Conservation (phyloP, 2,888 invertebrate genomes). For the Cryptosula pallasiana region DNA sequence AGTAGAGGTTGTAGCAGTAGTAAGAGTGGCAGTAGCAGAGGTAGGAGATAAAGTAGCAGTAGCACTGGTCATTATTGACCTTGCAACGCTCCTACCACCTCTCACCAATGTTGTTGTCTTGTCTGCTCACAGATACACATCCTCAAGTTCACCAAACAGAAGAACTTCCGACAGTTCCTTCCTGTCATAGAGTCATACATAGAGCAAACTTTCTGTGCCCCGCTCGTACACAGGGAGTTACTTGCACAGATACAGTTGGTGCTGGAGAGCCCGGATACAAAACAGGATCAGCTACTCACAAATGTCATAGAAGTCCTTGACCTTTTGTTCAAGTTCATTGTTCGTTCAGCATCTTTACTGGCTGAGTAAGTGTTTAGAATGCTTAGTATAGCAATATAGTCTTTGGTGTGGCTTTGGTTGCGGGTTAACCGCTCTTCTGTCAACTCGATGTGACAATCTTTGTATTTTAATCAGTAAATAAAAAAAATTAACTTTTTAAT, state of each 20-base stretch:
- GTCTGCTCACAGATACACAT: constrained; percentile 75
- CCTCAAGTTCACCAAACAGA: constrained; percentile 80
- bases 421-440: no score
- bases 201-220: constrained; percentile 87
- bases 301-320: constrained; percentile 63
- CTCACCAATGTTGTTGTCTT: no score
- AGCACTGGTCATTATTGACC: not conserved
- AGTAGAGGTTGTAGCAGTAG: no score
- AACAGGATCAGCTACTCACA: not conserved
- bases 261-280: not conserved
- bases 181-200: constrained; percentile 92
- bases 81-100: not conserved
- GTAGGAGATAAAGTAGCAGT: not conserved
- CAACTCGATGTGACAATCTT: no score
- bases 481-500: no score
- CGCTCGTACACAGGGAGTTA: constrained; percentile 59
- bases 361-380: constrained; percentile 58
- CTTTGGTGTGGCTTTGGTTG: no score
- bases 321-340: constrained; percentile 86
- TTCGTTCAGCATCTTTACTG: constrained; percentile 64
- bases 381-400: no score
- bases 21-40: no score
- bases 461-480: no score
- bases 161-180: constrained; percentile 87
- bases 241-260: not conserved